A percentile compares a stretch with the other conserved stretches of the same genome.
Evolutionary conservation across 2,888 invertebrate genomes (phyloP).

Genomic region (Mythimna loreyi): DNA sequence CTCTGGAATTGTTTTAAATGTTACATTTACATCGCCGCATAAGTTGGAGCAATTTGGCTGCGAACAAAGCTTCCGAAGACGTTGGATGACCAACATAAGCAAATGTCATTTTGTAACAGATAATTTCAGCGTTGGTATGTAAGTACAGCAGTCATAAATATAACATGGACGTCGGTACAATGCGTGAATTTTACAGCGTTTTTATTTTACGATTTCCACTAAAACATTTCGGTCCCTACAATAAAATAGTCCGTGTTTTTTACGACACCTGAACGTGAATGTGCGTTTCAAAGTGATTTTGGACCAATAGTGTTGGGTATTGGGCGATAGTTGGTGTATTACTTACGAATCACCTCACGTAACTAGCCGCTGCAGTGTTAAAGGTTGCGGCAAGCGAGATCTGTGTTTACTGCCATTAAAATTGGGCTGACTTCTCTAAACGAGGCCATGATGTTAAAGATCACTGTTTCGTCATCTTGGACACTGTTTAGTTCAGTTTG

Average conservation of each 20-base stretch:
- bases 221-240: conserved; percentile 85
- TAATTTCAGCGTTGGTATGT: conserved; percentile 70
- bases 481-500: conserved; percentile 34
- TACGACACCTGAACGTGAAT: conserved; percentile 83
- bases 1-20: conserved; percentile 10
- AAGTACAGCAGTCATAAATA: conserved; percentile 74
- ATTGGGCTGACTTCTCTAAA: conserved; percentile 65
- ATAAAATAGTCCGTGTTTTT: conserved; percentile 84
- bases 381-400: conserved; percentile 55
- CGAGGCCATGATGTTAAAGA: conserved; percentile 61
- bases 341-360: conserved; percentile 62
- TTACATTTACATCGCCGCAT: conserved; percentile 1
- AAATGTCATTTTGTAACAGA: conserved; percentile 70
- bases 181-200: conserved; percentile 86
- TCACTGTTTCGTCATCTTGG: conserved; percentile 42
- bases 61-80: conserved; percentile 25
- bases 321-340: conserved; percentile 66
- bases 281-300: conserved; percentile 83
- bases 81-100: conserved; percentile 51
- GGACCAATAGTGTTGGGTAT: conserved; percentile 66
- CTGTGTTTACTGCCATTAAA: conserved; percentile 67
- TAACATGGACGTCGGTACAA: conserved; percentile 79
- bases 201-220: conserved; percentile 86
- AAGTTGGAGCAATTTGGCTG: background rate
- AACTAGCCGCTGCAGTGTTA: conserved; percentile 53